A percentile compares a stretch with the other conserved stretches of the same genome.
Conservation (phyloP, 2,113 vertebrate genomes). For the Sinosuthora webbiana region DNA sequence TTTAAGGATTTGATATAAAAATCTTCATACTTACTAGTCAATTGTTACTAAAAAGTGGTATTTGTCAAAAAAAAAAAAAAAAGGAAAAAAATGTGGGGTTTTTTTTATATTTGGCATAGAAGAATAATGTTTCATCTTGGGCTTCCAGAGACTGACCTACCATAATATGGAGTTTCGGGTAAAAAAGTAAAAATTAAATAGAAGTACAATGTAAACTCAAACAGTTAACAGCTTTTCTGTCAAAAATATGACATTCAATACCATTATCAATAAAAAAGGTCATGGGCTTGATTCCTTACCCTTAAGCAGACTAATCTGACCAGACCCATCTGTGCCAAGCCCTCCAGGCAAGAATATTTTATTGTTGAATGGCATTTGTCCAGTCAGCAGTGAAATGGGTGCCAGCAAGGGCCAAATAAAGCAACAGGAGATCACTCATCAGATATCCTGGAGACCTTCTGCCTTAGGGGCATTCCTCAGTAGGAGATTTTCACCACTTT, state of each 20-base stretch:
- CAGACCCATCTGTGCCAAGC: constrained; percentile 53
- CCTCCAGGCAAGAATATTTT: constrained; percentile 51
- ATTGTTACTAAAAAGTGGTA: neutral
- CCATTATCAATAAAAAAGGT: constrained; percentile 7
- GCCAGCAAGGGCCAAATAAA: constrained; percentile 67
- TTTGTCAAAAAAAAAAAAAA: neutral
- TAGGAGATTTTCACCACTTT: constrained; percentile 41
- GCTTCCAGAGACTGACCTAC: neutral
- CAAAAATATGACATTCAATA: neutral
- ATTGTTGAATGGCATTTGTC: constrained; percentile 52
- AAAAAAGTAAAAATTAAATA: neutral
- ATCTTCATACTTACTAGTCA: neutral
- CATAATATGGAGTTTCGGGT: neutral
- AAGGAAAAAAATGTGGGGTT: rapidly evolving
- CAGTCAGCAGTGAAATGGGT: constrained; percentile 69
- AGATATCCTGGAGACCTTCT: constrained; percentile 21
- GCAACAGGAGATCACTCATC: constrained; percentile 52
- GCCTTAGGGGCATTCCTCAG: constrained; percentile 32
- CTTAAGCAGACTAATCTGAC: constrained; percentile 3
- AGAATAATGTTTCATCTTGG: neutral
- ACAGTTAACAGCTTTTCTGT: neutral
- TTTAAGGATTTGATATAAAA: neutral
- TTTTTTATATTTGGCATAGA: neutral
- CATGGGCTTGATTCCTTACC: neutral
- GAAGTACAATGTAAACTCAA: neutral